Base-by-base conservation (phyloP, 2,797 vertebrate genomes). In the Tympanoctomys barrerae region DNA sequence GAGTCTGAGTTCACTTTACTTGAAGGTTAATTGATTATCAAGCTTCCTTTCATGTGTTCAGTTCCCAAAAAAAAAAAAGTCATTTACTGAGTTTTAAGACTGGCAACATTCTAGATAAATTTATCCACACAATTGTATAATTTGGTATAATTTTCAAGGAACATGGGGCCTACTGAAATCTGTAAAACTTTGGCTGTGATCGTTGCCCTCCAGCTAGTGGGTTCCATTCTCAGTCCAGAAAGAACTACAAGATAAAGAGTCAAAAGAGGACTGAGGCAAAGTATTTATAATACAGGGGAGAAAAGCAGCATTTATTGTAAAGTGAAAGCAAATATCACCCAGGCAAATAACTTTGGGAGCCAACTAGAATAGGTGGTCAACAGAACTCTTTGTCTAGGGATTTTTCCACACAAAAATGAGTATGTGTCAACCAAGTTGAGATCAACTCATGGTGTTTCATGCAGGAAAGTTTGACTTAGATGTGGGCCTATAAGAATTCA, bases 21-120 rank as follows among this genome's bases (percentile, higher is more conserved):
- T 89, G 75, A 89, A 81, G 33, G 77, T 87, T 61, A 87, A 61
- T 14, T 81, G 22, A 86, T 89, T 57, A 81, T 64, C 89, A 78
- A 64, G 12, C 21, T 70, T 81, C 82, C 70, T 89, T 92, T 49
- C 16, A 19, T 24, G 36, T 87, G 77, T 24, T 42, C 42, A 42
- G 42, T 42, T 42, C 42, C 42, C 42, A 42, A 42, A 42, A 42
- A 4, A 42, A 42, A 4, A 42, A 42, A 6, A 42, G 42, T 42
- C 42, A 42, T 64, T 16, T 70, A 36, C 13, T 46, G 7, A 82
- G 26, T 89, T 54, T 4, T 18, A 36, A 84, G 73, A 87, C 26
- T 87, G 13, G 21, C 49, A 77, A 70, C 94, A 80, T 0, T 26
- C 9, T 89, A 28, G 28, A 21, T 62, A 84, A 31, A 42, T 62